Base-by-base conservation (phyloP, 35 echinoderm and acorn worm genomes). In the Apostichopus japonicus region DNA sequence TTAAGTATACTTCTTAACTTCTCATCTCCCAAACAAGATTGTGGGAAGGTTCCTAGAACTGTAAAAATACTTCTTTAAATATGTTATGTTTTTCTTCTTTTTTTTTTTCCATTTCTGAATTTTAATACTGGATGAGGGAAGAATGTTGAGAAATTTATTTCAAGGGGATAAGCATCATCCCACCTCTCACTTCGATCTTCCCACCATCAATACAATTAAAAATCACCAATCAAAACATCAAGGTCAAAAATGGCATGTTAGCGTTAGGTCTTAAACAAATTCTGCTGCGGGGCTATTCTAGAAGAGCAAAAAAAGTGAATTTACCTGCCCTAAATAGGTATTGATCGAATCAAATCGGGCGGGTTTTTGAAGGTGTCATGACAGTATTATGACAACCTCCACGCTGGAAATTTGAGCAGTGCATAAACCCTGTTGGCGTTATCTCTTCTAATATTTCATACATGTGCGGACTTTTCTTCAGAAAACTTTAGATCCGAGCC, bases 361-460 rank as follows among this genome's bases (percentile, higher is more conserved):
- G 2, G 71, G 71, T 73, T 6, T 6, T 17, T 67, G 63, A 17
- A 10, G 17, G 71, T 73, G 71, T 73, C 81, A 84, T 84, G 24
- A 62, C 86, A 72, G 59, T 89, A 89, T 89, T 89, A 72, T 72
- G 86, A 89, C 86, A 89, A 89, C 86, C 59, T 52, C 86, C 86
- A 72, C 25, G 63, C 23, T 72, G 19, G 86, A 89, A 89, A 89
- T 75, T 72, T 89, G 58, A 88, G 59, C 25, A 19, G 23, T 72
- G 72, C 86, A 54, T 51, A 89, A 89, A 89, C 86, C 86, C 59
- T 89, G 67, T 33, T 44, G 63, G 86, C 63, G 19, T 65, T 65
- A 72, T 89, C 62, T 8, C 16, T 17, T 65, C 56, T 24, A 87
- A 87, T 7, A 87, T 62, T 87, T 83, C 79, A 44, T 54, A 53